Evolutionary conservation across 2,888 invertebrate genomes (phyloP), one percentile per base, ranked within the genome.

Genomic region (Pachydiplax longipennis): DNA sequence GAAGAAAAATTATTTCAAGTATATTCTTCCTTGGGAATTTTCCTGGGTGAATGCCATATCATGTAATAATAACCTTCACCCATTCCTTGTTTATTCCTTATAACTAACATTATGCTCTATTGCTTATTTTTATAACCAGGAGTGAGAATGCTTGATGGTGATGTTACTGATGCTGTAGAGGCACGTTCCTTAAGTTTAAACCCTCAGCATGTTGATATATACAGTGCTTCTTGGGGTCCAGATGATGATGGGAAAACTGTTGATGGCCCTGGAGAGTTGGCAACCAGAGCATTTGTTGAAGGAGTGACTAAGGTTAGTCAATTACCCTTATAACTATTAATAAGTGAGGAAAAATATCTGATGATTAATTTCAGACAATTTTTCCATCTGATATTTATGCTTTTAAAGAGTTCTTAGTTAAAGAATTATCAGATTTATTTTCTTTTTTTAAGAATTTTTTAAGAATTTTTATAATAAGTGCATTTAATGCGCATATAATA

Each of bases 181-280:
- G 99, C 99, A 1, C 96, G 98, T 91, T 99, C 99, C 0, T 95
- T 99, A 37, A 98, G 98, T 92, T 95, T 99, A 91, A 98, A 99
- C 94, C 98, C 98, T 40, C 98, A 99, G 93, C 99, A 99, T 94
- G 99, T 99, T 92, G 99, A 99, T 94, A 99, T 99, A 92, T 99
- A 99, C 95, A 99, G 98, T 93, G 99, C 99, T 10, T 98, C 98
- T 15, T 99, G 99, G 99, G 99, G 99, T 1, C 99, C 99, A 0
- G 99, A 99, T 93, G 99, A 99, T 93, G 99, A 99, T 93, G 99
- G 99, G 0, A 98, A 98, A 94, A 99, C 99, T 0, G 99, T 99
- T 0, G 99, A 99, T 93, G 99, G 99, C 0, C 99, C 99, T 0
- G 99, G 99, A 0, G 98, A 98, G 93, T 95, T 99, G 80, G 99